Conservation (phyloP, 2,797 vertebrate genomes). For the Morelia viridis region DNA sequence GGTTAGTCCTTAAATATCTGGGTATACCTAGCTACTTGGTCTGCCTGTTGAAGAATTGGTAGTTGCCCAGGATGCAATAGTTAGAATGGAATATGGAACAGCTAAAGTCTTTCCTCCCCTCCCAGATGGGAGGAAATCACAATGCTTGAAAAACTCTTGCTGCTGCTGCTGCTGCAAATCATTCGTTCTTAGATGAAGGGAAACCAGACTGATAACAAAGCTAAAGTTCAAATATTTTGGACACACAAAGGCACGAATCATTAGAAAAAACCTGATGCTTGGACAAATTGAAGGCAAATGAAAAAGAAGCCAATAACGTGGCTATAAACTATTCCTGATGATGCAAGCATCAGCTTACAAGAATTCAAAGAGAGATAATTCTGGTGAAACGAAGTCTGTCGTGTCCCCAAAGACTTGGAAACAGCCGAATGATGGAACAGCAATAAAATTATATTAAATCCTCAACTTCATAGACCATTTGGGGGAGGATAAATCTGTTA, state of each 20-base stretch:
- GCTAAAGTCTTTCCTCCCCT: neutral
- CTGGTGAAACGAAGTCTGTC: neutral
- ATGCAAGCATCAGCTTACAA: neutral
- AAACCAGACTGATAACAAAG: neutral
- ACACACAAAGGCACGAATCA: neutral
- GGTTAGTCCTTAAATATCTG: neutral
- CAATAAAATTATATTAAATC: neutral
- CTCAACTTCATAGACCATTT: neutral
- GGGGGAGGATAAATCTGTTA: neutral
- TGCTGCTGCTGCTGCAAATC: neutral
- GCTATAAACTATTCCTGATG: neutral
- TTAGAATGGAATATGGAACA: neutral
- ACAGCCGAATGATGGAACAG: neutral
- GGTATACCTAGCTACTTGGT: neutral
- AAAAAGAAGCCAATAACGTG: neutral
- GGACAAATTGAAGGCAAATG: neutral
- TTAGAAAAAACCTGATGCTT: neutral
- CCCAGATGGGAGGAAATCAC: neutral
- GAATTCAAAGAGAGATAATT: neutral
- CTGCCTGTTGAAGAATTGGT: neutral
- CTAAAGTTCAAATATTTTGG: neutral
- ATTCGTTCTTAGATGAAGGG: neutral
- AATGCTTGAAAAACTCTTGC: neutral
- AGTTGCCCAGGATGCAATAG: neutral
- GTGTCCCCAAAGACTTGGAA: neutral